Conservation (phyloP, 2,113 vertebrate species). For the Excalfactoria chinensis region DNA sequence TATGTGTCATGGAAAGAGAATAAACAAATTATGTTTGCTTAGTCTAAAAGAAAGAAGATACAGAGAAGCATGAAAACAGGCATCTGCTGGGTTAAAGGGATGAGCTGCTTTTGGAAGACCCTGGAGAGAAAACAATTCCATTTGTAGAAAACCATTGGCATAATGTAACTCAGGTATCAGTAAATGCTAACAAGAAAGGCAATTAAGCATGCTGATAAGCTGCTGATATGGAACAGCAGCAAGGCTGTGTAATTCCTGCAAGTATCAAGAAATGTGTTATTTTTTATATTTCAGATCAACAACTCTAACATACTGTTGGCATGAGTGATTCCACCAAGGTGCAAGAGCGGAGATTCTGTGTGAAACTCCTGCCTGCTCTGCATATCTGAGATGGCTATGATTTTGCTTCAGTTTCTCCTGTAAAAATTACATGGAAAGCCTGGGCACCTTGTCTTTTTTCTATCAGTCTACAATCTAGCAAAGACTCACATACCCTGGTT, state of each 20-base stretch:
- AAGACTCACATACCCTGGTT: neutral
- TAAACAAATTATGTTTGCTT: neutral
- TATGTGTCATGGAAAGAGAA: neutral
- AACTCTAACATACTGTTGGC: neutral
- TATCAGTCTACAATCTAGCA: neutral
- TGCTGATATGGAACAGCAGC: neutral
- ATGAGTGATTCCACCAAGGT: accelerated
- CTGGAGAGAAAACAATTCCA: neutral
- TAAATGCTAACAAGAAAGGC: neutral
- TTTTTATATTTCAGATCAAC: neutral
- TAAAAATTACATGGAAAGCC: neutral
- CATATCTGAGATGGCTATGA: neutral
- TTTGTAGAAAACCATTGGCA: neutral
- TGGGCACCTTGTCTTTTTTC: neutral
- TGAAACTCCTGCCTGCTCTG: neutral
- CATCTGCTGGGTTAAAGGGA: accelerated
- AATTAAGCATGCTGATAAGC: neutral
- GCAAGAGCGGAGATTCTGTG: neutral
- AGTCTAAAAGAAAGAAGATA: neutral
- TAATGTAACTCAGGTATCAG: neutral
- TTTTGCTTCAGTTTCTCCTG: neutral
- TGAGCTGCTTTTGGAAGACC: accelerated
- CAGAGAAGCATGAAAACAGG: neutral
- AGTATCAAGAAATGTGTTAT: neutral
- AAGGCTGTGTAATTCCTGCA: neutral